Percentiles rank a stretch among this genome's conserved stretches.
Evolutionary conservation across 1,140 invertebrate species (phyloP).

Genomic region (Paralvinella palmiformis): DNA sequence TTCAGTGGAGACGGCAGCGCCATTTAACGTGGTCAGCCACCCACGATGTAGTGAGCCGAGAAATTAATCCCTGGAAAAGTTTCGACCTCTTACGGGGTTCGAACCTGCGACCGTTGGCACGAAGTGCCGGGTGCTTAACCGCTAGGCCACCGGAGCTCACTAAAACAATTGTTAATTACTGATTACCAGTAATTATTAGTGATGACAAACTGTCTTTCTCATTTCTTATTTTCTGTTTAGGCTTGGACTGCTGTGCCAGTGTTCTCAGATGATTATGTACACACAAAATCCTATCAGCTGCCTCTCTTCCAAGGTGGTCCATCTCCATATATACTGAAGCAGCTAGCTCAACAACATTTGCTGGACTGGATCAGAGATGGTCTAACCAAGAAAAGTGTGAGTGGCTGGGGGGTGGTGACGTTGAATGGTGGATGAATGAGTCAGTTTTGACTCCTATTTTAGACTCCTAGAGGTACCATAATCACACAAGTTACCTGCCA

Average conservation of each 20-base stretch:
- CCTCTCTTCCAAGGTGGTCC: constrained; percentile 38
- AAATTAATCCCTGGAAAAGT: no score
- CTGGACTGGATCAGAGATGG: constrained; percentile 36
- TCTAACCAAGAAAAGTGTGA: constrained; percentile 29
- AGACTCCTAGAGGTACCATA: not conserved
- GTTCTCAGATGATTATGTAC: constrained; percentile 23
- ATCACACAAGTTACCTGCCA: no score
- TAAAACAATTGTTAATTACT: no score
- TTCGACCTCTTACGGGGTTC: no score
- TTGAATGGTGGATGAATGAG: not conserved
- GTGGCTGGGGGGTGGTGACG: constrained; percentile 3
- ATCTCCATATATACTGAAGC: constrained; percentile 33
- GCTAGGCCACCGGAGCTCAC: no score
- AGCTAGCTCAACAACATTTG: constrained; percentile 35
- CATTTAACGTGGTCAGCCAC: no score
- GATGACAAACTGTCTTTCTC: not conserved
- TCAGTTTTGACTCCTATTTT: not conserved
- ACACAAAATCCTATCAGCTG: constrained; percentile 36
- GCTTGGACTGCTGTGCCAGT: constrained; percentile 13
- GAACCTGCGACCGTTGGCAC: no score
- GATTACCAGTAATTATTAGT: not conserved
- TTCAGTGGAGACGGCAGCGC: no score
- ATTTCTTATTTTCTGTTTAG: not conserved
- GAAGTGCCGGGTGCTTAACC: no score
- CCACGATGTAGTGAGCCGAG: no score